phyloP scores from a whole-genome alignment of 1,140 invertebrate species.

The Amphibalanus amphitrite region DNA sequence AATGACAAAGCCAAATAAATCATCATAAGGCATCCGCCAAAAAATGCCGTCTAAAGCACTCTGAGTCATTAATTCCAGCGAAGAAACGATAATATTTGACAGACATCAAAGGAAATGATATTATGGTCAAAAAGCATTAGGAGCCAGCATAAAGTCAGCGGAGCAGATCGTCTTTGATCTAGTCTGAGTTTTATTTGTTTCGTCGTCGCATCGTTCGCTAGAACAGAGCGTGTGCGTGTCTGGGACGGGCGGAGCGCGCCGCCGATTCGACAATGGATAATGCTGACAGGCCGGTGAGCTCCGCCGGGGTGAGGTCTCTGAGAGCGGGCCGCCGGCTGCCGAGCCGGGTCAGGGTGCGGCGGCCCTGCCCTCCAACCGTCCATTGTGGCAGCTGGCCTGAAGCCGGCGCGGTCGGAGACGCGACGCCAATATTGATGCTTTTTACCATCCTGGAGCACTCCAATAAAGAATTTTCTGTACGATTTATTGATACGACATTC shows the following conservation, averaged over 20 bases:
- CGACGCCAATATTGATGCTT: neutral
- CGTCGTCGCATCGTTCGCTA: neutral
- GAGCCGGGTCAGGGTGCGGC: too few relatives aligned
- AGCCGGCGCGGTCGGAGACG: neutral
- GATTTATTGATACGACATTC: neutral
- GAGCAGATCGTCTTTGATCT: neutral
- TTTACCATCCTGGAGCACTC: neutral
- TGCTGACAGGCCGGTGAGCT: neutral
- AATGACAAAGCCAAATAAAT: slow-evolving; percentile 2
- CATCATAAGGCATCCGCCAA: slow-evolving; percentile 1
- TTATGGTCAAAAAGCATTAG: neutral
- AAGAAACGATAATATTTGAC: slow-evolving; percentile 2
- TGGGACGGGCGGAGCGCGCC: neutral
- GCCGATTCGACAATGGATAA: neutral
- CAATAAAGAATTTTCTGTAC: neutral
- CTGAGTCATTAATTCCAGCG: neutral
- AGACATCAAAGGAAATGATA: slow-evolving; percentile 1
- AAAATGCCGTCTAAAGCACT: slow-evolving; percentile 1
- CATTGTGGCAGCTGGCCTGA: neutral
- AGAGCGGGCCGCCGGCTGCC: neutral
- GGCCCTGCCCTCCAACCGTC: too few relatives aligned
- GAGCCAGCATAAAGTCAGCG: neutral
- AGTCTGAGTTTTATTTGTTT: neutral
- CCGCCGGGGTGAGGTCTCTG: neutral
- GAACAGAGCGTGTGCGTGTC: neutral